Evolutionary conservation across 2,888 invertebrate species (phyloP).

Genomic region (Drosophila pseudotalamancana): DNA sequence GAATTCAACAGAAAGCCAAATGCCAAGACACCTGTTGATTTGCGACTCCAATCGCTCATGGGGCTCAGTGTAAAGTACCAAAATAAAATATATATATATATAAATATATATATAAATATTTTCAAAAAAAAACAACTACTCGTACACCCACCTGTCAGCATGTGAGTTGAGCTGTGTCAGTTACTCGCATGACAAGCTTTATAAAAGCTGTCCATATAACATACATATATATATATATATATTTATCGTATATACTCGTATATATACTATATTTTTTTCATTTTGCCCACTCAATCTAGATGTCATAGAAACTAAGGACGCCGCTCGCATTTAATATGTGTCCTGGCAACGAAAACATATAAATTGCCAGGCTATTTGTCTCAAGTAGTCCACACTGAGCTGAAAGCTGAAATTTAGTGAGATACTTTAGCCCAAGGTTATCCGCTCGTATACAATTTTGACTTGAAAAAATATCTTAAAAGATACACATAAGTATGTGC

Average conservation of each 20-base stretch:
- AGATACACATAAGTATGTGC: no score
- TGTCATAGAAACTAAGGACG: constrained; percentile 59
- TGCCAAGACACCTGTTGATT: constrained; percentile 60
- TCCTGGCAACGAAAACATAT: constrained; percentile 62
- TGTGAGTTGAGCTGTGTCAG: not conserved
- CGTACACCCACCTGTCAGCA: constrained; percentile 49
- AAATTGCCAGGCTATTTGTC: constrained; percentile 65
- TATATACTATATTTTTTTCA: constrained; percentile 3
- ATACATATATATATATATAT: no score
- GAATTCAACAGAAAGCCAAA: constrained; percentile 4
- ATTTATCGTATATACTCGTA: no score
- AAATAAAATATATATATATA: no score
- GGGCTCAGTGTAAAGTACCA: constrained; percentile 16
- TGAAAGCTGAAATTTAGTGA: constrained; percentile 11
- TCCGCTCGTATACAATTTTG: constrained; percentile 2
- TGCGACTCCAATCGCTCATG: constrained; percentile 31
- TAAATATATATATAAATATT: no score
- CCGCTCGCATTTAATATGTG: constrained; percentile 59
- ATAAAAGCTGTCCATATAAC: constrained; percentile 5
- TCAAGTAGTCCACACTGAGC: constrained; percentile 36
- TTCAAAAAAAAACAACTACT: constrained; percentile 22
- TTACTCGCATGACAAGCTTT: constrained; percentile 5
- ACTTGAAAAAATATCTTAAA: no score
- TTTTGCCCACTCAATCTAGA: constrained; percentile 42
- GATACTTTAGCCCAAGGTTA: constrained; percentile 7